Percentiles rank a stretch among this genome's conserved stretches.
Evolutionary conservation across 53 echinoderm and acorn worm genomes (phyloP).

Genomic region (Echinarachnius parma): DNA sequence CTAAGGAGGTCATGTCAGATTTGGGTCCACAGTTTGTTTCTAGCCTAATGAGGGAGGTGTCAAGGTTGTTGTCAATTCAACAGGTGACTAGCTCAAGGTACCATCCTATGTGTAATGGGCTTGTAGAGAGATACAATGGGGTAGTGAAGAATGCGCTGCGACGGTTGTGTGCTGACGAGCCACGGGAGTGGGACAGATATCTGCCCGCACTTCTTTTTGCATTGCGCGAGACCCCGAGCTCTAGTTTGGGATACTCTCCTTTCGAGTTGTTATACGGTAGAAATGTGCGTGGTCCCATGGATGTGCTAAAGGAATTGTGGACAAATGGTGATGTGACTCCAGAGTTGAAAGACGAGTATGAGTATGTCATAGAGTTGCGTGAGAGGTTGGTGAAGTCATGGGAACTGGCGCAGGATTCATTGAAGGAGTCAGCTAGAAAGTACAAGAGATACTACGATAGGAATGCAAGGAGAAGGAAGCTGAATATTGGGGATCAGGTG

Average conservation of each 20-base stretch:
- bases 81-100: slow-evolving; percentile 24
- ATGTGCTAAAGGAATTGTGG: slow-evolving; percentile 28
- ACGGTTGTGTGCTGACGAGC: slow-evolving; percentile 23
- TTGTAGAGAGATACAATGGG: slow-evolving; percentile 39
- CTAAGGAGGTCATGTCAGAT: slow-evolving; percentile 43
- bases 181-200: slow-evolving; percentile 31
- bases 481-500: slow-evolving; percentile 12
- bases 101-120: slow-evolving; percentile 27
- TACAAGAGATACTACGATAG: no score
- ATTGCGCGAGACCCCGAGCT: slow-evolving; percentile 16
- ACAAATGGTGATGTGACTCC: slow-evolving; percentile 7
- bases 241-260: slow-evolving; percentile 19
- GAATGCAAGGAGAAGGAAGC: neutral
- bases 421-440: neutral
- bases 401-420: slow-evolving; percentile 11
- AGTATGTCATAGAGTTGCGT: slow-evolving; percentile 27
- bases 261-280: slow-evolving; percentile 34
- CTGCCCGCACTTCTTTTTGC: slow-evolving; percentile 29
- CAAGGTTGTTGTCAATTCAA: slow-evolving; percentile 18
- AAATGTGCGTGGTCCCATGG: slow-evolving; percentile 31
- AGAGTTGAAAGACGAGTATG: slow-evolving; percentile 21
- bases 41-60: slow-evolving; percentile 28
- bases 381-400: slow-evolving; percentile 20
- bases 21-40: slow-evolving; percentile 53
- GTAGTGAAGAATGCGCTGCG: slow-evolving; percentile 12